Conservation (phyloP, 2,113 vertebrate species). For the Lasiurus cinereus region DNA sequence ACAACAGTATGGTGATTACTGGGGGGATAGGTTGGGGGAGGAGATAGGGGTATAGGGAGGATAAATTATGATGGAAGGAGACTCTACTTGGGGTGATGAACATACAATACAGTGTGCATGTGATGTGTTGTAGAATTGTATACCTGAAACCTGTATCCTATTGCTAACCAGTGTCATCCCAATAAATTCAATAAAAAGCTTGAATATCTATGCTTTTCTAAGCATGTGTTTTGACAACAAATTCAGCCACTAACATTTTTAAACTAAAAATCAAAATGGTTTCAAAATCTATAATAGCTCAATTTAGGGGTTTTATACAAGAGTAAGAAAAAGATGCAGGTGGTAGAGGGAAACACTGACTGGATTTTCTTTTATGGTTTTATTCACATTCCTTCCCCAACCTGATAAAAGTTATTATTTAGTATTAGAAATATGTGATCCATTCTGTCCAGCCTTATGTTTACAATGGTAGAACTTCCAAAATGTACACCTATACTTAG, state of each 20-base stretch:
- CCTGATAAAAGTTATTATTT: not conserved
- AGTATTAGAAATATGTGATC: not conserved
- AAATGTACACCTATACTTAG: not conserved
- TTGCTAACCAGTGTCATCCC: not conserved
- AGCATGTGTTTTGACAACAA: not conserved
- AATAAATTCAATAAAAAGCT: not conserved
- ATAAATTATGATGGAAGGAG: not conserved
- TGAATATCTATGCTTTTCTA: not conserved
- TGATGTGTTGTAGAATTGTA: not conserved
- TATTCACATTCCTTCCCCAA: not conserved
- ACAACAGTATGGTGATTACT: not conserved
- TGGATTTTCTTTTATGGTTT: not conserved
- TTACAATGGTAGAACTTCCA: not conserved
- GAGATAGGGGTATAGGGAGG: not conserved
- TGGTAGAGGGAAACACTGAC: not conserved
- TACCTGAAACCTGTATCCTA: not conserved
- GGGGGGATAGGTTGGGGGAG: too few species aligned
- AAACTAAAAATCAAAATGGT: not conserved
- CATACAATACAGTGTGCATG: not conserved
- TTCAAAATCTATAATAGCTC: conserved; percentile 47
- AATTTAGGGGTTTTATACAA: not conserved
- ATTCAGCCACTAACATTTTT: not conserved
- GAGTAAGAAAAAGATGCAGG: not conserved
- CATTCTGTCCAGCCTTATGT: not conserved
- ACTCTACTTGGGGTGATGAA: not conserved